A percentile compares a stretch with the other conserved stretches of the same genome.
Evolutionary conservation across 2,113 vertebrate genomes (phyloP).

Genomic region (Helogale parvula): DNA sequence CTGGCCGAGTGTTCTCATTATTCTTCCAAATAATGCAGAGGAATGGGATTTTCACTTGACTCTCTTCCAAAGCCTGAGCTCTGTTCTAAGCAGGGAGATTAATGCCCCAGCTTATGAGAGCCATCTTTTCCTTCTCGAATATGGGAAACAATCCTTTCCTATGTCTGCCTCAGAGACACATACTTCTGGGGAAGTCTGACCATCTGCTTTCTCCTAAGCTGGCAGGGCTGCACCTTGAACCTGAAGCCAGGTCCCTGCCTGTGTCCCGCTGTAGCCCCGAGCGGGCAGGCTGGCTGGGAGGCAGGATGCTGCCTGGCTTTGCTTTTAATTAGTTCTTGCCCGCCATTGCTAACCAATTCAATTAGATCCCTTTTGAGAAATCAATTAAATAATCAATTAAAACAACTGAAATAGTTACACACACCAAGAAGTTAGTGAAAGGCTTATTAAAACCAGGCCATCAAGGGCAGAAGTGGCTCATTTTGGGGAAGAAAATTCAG

Average conservation of each 20-base stretch:
- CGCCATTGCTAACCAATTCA: conserved; percentile 60
- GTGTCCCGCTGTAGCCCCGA: background rate
- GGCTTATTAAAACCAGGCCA: conserved; percentile 52
- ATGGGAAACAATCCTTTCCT: background rate
- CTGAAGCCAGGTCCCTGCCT: background rate
- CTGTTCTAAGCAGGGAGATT: conserved; percentile 30
- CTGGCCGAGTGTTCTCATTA: background rate
- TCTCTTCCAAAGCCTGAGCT: conserved; percentile 15
- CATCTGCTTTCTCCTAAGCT: conserved; percentile 27
- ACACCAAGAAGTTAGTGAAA: conserved; percentile 42
- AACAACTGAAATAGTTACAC: conserved; percentile 56
- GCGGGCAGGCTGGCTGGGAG: background rate
- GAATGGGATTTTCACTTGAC: conserved; percentile 59
- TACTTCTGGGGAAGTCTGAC: background rate
- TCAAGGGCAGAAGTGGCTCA: conserved; percentile 40
- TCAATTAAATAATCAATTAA: conserved; percentile 79
- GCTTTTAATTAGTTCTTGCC: conserved; percentile 49
- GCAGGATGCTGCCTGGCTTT: background rate
- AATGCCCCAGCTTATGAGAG: background rate
- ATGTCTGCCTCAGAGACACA: background rate
- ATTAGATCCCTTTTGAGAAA: conserved; percentile 72
- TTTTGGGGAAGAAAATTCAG: conserved; percentile 53
- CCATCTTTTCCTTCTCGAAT: conserved; percentile 45
- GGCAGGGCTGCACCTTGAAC: background rate
- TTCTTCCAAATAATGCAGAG: conserved; percentile 54